Evolutionary conservation across 2,888 invertebrate species (phyloP).

Genomic region (Lasioglossum zephyrum): DNA sequence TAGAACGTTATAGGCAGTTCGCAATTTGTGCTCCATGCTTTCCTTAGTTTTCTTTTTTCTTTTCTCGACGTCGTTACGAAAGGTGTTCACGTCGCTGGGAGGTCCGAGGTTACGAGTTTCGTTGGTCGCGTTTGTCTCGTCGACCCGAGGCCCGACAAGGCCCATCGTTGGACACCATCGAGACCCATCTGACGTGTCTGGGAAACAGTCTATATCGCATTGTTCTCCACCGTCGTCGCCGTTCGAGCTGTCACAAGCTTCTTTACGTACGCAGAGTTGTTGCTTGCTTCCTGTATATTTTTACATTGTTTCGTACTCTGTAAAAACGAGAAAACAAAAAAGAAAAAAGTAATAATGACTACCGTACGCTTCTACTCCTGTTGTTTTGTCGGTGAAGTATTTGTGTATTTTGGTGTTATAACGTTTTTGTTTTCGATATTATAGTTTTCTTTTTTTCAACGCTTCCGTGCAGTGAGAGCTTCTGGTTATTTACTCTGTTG

Average conservation of each 20-base stretch:
- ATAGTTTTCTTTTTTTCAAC: constrained; percentile 41
- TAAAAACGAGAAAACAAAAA: neutral
- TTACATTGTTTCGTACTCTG: constrained; percentile 48
- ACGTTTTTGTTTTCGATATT: constrained; percentile 13
- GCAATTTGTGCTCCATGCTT: constrained; percentile 15
- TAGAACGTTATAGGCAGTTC: constrained; percentile 47
- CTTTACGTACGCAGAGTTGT: constrained; percentile 60
- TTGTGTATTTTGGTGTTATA: constrained; percentile 40
- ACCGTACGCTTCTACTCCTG: constrained; percentile 9
- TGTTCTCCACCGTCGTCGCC: neutral
- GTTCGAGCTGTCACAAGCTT: constrained; percentile 42
- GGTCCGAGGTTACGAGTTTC: constrained; percentile 1
- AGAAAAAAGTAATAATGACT: constrained; percentile 32
- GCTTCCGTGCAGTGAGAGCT: constrained; percentile 58
- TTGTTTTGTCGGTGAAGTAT: constrained; percentile 34
- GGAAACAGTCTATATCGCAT: too few species aligned
- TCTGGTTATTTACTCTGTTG: constrained; percentile 46
- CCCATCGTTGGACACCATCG: constrained; percentile 5
- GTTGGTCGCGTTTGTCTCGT: constrained; percentile 27
- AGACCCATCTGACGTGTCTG: neutral
- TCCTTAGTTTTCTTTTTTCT: constrained; percentile 1
- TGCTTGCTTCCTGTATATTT: constrained; percentile 61
- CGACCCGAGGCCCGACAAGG: constrained; percentile 16
- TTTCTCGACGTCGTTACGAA: constrained; percentile 15
- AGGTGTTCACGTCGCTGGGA: constrained; percentile 28